Conservation (phyloP, 2,113 vertebrate species). For the Mesembrinibis cayennensis region DNA sequence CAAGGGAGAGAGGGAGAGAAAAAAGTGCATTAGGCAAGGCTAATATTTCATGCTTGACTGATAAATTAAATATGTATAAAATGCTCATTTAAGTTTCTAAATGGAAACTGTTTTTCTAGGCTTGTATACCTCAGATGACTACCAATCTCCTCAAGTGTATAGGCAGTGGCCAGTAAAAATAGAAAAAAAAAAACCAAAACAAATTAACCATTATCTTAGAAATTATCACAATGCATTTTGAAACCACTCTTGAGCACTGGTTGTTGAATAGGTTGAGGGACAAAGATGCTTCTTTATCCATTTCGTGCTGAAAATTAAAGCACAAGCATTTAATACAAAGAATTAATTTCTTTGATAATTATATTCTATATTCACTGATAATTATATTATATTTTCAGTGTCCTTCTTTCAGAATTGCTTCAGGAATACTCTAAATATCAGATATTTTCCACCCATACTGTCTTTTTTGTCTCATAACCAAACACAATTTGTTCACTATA, state of each 20-base stretch:
- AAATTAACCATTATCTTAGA: background rate
- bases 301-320: background rate
- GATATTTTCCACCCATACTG: background rate
- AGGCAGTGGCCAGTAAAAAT: background rate
- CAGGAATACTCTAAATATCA: background rate
- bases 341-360: background rate
- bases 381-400: background rate
- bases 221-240: background rate
- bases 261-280: background rate
- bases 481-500: background rate
- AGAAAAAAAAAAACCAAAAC: background rate
- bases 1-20: background rate
- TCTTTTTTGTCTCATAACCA: background rate
- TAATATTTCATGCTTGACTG: background rate
- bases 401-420: background rate
- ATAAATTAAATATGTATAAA: background rate
- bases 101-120: background rate
- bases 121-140: background rate
- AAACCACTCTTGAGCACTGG: background rate
- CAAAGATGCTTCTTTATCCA: background rate
- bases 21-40: background rate
- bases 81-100: background rate
- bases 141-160: background rate
- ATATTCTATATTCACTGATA: background rate
- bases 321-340: background rate